Evolutionary conservation across 2,888 invertebrate genomes (phyloP), one percentile per base, ranked within the genome.

Genomic region (Pseudanteris insignis): DNA sequence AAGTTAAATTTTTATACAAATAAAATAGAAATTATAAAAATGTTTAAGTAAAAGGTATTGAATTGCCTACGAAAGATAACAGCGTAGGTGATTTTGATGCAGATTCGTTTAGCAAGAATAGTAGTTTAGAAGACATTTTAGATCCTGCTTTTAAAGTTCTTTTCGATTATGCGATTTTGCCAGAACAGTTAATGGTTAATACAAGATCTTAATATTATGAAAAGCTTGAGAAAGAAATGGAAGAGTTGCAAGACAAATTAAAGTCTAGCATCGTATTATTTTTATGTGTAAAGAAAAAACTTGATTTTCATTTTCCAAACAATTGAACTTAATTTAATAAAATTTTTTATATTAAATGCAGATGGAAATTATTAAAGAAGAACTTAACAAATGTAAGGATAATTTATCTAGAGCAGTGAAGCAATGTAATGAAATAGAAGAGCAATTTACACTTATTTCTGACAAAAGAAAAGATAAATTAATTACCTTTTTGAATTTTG

Each of bases 71-170:
- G 2, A 8, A 9, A n/a, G 29, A 28, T 1, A 8, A 1, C 2
- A 40, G 40, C 7, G 29, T 1, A 6, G 15, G 15, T 9, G 40
- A 40, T 21, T 9, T 41, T 4, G 41, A 41, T 5, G 14, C 41
- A 5, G 41, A 41, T 24, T 30, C 41, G 8, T 13, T 41, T 4
- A 41, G 41, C 6, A 30, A 41, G 24, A 12, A 29, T 0, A 41
- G 41, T 14, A 41, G 41, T 30, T 13, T 30, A 5, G 30, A 41
- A 30, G 21, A 41, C 21, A 30, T 41, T 21, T 13, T 41, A 12
- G 12, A 18, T n/a, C 12, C 21, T 2, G 6, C 0, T 15, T 41
- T 41, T 4, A 28, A 18, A 12, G 7, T 18, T 2, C n/a, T 13
- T 5, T 9, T 41, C 15, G 30, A 41, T 24, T 41, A 21, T n/a